These are phyloP conservation scores for Dinocampus coccinellae DNA, from an alignment of 2,888 invertebrate genomes.

Conservation along the genomic window DNA sequence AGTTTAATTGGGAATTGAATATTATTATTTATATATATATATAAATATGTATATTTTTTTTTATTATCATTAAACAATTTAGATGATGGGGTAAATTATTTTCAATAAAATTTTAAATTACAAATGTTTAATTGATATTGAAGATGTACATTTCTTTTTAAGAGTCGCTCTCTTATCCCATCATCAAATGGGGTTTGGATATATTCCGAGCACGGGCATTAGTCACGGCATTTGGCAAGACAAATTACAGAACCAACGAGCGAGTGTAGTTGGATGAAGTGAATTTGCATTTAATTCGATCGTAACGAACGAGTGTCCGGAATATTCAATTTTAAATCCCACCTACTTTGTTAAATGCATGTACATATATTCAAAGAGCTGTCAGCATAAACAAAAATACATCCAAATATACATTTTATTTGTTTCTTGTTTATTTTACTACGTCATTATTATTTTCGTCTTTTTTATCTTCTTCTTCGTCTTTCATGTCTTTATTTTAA, in stretches of 20 bases:
- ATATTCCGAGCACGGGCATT: neutral
- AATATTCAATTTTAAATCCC: constrained; percentile 3
- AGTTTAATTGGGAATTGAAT: too few species aligned
- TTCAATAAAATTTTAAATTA: neutral
- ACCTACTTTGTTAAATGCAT: neutral
- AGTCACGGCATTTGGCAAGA: constrained; percentile 5
- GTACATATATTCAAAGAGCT: neutral
- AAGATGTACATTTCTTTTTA: neutral
- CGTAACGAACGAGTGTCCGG: constrained; percentile 3
- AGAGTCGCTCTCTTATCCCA: neutral
- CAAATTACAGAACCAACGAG: constrained; percentile 5
- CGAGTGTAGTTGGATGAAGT: neutral
- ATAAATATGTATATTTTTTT: too few species aligned
- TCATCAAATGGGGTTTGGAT: neutral
- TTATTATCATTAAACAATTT: neutral
- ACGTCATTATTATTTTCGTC: neutral
- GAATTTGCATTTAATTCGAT: constrained; percentile 5
- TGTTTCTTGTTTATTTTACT: neutral
- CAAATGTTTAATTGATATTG: neutral
- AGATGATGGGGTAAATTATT: neutral
- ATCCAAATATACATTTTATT: neutral
- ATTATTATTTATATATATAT: too few species aligned
- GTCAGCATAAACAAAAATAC: neutral
- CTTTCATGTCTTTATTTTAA: too few species aligned
- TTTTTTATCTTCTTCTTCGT: neutral